Conservation (phyloP, 2,113 vertebrate genomes). For the Chroicocephalus ridibundus region DNA sequence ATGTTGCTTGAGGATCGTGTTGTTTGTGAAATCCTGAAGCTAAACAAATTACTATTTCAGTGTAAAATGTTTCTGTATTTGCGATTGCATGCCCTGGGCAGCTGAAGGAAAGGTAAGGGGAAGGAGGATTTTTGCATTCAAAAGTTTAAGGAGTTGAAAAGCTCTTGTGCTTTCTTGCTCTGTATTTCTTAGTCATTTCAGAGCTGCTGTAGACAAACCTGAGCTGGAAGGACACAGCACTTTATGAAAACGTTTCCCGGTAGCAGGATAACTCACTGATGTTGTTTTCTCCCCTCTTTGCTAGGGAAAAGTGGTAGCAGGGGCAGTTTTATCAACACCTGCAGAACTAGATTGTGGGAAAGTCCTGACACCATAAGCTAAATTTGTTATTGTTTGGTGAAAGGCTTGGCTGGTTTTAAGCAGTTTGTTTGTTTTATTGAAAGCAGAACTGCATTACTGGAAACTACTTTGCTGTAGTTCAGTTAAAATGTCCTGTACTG, state of each 20-base stretch:
- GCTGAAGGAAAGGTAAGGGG: constrained; percentile 20
- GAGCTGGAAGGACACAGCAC: neutral
- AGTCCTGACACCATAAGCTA: constrained; percentile 67
- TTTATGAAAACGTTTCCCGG: constrained; percentile 16
- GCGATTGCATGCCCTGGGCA: neutral
- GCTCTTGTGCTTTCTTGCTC: neutral
- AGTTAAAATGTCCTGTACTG: constrained; percentile 74
- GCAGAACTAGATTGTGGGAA: constrained; percentile 77
- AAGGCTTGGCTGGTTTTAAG: constrained; percentile 71
- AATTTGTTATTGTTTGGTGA: constrained; percentile 82
- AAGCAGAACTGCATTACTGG: constrained; percentile 72
- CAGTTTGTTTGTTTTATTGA: constrained; percentile 84
- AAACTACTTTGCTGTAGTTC: constrained; percentile 80
- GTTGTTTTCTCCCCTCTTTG: constrained; percentile 2
- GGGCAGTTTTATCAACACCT: constrained; percentile 68
- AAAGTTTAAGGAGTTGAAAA: constrained; percentile 5
- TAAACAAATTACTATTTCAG: neutral
- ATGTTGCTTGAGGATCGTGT: neutral
- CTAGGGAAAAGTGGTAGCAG: constrained; percentile 25
- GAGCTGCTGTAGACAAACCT: neutral
- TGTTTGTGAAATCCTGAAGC: neutral
- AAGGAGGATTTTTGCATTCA: neutral
- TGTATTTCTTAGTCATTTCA: neutral
- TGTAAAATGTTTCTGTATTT: neutral
- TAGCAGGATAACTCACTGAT: neutral